These are phyloP conservation scores for Elymnias hypermnestra DNA, from an alignment of 1,140 invertebrate genomes.

Conservation along the genomic window DNA sequence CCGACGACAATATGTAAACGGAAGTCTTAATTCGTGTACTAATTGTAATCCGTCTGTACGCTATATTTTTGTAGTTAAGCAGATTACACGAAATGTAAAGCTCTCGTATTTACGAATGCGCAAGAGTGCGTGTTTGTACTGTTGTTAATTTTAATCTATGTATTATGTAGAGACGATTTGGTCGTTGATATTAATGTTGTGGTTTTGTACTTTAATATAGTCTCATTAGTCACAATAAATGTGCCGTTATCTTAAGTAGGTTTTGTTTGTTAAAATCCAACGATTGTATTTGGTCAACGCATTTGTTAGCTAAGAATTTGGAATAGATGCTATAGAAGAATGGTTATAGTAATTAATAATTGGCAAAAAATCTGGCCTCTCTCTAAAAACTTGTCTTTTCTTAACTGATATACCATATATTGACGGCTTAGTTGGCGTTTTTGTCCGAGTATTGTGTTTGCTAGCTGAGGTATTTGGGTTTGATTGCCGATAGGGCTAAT, in stretches of 20 bases:
- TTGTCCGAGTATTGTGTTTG: no score
- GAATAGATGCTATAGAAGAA: no score
- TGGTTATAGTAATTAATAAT: no score
- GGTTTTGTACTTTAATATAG: slow-evolving; percentile 4
- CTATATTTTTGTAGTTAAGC: slow-evolving; percentile 11
- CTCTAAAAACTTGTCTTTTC: no score
- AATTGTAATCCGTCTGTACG: slow-evolving; percentile 1
- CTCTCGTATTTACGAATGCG: background rate
- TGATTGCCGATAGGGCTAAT: no score
- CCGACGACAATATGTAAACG: background rate
- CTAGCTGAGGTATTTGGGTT: no score
- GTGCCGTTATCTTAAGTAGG: background rate
- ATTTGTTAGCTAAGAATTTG: no score
- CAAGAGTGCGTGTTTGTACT: background rate
- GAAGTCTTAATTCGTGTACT: slow-evolving; percentile 2
- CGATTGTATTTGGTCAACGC: no score
- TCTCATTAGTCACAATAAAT: background rate
- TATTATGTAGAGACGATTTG: background rate
- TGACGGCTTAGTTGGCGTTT: no score
- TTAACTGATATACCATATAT: no score
- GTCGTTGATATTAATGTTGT: slow-evolving; percentile 1
- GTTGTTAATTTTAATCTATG: background rate
- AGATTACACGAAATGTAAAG: slow-evolving; percentile 6
- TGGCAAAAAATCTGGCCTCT: no score
- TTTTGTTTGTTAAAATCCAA: background rate